phyloP scores from a whole-genome alignment of 2,113 vertebrate genomes.

The Urocitellus parryii region DNA sequence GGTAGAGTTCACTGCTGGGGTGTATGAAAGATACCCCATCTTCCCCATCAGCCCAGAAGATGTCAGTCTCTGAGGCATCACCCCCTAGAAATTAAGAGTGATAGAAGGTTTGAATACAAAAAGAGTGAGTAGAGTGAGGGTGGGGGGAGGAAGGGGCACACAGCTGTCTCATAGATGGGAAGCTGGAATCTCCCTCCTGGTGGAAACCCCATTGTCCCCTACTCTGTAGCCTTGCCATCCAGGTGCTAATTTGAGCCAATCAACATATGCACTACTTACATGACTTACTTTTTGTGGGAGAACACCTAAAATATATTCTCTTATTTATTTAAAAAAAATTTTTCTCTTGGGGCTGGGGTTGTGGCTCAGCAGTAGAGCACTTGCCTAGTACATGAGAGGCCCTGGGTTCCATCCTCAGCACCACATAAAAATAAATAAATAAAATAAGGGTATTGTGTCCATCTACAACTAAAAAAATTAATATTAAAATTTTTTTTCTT shows the following conservation, averaged over 20 bases:
- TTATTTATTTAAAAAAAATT: background rate
- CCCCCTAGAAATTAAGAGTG: slow-evolving; percentile 87
- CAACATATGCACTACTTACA: background rate
- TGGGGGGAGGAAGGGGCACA: background rate
- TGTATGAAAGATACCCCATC: slow-evolving; percentile 94
- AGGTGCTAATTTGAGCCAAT: background rate
- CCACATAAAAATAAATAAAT: too few species aligned
- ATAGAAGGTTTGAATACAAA: background rate
- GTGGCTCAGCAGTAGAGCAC: too few species aligned
- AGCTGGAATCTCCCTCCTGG: background rate
- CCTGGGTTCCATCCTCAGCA: too few species aligned
- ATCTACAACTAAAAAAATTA: too few species aligned
- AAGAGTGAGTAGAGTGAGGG: background rate
- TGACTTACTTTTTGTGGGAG: background rate
- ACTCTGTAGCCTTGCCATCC: background rate
- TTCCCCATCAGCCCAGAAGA: slow-evolving; percentile 91
- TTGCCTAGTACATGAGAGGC: too few species aligned
- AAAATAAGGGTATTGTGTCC: too few species aligned
- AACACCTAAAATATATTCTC: background rate
- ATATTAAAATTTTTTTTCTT: too few species aligned
- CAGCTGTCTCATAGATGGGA: background rate
- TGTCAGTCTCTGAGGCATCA: slow-evolving; percentile 89
- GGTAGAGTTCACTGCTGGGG: slow-evolving; percentile 93
- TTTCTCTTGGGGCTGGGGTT: too few species aligned
- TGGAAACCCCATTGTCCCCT: background rate